Conservation (phyloP, 2,888 invertebrate genomes). For the Patella pellucida region DNA sequence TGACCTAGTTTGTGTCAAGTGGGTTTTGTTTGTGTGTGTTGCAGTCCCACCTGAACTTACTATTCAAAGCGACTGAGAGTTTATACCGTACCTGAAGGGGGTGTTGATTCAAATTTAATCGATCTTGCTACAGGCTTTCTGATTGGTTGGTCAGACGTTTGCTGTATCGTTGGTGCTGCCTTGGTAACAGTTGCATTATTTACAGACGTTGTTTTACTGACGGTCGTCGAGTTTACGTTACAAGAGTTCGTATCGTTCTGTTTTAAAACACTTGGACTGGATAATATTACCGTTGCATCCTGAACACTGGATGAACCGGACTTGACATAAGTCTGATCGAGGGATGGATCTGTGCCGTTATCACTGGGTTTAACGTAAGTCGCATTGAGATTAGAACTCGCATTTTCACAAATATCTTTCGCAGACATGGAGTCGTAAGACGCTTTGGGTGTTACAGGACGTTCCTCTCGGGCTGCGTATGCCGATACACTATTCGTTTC, state of each 20-base stretch:
- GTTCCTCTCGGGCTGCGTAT: background rate
- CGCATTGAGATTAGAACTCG: background rate
- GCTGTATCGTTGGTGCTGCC: background rate
- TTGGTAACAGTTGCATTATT: conserved; percentile 10
- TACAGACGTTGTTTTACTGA: background rate
- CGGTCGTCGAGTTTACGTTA: background rate
- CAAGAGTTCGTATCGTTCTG: background rate
- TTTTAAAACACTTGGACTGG: background rate
- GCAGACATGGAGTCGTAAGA: background rate
- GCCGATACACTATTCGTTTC: background rate
- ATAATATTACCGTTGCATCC: background rate
- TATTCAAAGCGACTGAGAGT: too few species aligned
- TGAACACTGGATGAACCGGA: background rate
- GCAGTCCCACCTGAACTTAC: too few species aligned
- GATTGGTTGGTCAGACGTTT: background rate
- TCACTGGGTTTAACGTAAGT: background rate
- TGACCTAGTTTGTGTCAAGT: too few species aligned
- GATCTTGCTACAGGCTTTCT: conserved; percentile 21
- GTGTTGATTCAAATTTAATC: conserved; percentile 23
- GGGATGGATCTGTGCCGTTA: background rate
- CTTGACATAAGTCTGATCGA: background rate
- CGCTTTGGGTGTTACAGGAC: background rate
- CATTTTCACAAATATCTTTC: background rate
- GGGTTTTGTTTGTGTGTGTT: too few species aligned
- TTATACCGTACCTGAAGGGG: background rate